Evolutionary conservation across 2,888 invertebrate species (phyloP).

Genomic region (Zeuzera pyrina): DNA sequence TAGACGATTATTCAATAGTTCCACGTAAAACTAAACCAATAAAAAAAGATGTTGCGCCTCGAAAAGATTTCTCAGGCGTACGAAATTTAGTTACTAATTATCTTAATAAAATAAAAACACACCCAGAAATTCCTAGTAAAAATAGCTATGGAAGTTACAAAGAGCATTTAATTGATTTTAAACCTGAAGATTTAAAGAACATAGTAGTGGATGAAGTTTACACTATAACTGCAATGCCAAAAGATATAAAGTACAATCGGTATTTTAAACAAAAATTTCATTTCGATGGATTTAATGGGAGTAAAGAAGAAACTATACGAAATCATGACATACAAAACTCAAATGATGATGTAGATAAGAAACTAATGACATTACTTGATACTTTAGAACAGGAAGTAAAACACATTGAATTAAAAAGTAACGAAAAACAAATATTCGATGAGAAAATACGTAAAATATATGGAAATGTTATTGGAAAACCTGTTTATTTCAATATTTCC

Average conservation of each 20-base stretch:
- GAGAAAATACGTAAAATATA: conserved; percentile 49
- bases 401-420: conserved; percentile 30
- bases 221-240: not conserved
- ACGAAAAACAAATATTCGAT: conserved; percentile 41
- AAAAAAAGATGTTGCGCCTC: conserved; percentile 30
- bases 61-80: conserved; percentile 36
- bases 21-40: conserved; percentile 9
- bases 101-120: conserved; percentile 20
- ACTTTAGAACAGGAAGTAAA: conserved; percentile 43
- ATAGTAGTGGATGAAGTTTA: not conserved
- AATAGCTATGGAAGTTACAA: conserved; percentile 11
- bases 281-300: no score
- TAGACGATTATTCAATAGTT: conserved; percentile 9
- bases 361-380: conserved; percentile 36
- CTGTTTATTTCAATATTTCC: no score
- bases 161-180: not conserved
- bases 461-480: conserved; percentile 26
- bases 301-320: no score
- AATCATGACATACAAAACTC: no score
- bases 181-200: not conserved
- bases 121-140: conserved; percentile 2
- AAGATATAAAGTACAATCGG: no score
- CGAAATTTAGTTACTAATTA: conserved; percentile 34
- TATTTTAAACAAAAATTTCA: no score
- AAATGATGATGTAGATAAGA: conserved; percentile 30